A percentile compares a stretch with the other conserved stretches of the same genome.
Conservation (phyloP, 2,888 invertebrate genomes). For the Mesoligia furuncula region DNA sequence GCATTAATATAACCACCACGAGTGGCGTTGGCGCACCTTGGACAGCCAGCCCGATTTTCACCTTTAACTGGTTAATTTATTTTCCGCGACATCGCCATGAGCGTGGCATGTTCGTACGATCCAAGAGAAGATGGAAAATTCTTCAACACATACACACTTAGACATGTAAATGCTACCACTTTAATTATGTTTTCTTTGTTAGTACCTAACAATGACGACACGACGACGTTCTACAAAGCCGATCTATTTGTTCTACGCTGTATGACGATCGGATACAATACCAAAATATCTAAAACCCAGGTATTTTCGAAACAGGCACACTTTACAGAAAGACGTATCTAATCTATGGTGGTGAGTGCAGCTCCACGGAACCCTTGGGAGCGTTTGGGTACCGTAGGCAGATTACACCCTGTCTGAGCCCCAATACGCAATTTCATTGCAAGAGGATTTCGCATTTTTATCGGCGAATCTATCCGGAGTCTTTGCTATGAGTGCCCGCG, state of each 20-base stretch:
- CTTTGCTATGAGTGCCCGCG: conserved; percentile 80
- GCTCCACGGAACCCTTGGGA: conserved; percentile 82
- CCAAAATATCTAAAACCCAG: background rate
- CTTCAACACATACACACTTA: too few relatives aligned
- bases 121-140: background rate
- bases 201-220: background rate
- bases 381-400: conserved; percentile 87
- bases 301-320: conserved; percentile 9
- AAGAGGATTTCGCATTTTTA: conserved; percentile 88
- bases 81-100: background rate
- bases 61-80: background rate
- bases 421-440: conserved; percentile 89
- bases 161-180: background rate
- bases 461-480: conserved; percentile 79
- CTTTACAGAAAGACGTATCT: conserved; percentile 40
- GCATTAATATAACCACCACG: background rate
- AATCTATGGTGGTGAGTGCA: conserved; percentile 81
- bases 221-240: background rate
- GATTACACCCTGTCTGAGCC: conserved; percentile 89
- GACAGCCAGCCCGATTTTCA: background rate
- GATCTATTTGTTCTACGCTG: background rate
- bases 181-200: background rate
- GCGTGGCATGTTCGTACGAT: too few relatives aligned
- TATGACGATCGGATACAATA: too few relatives aligned
- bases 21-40: too few relatives aligned